Percentiles rank a stretch among this genome's conserved stretches.
Conservation (phyloP, 2,113 vertebrate species). For the human (Homo sapiens) region DNA sequence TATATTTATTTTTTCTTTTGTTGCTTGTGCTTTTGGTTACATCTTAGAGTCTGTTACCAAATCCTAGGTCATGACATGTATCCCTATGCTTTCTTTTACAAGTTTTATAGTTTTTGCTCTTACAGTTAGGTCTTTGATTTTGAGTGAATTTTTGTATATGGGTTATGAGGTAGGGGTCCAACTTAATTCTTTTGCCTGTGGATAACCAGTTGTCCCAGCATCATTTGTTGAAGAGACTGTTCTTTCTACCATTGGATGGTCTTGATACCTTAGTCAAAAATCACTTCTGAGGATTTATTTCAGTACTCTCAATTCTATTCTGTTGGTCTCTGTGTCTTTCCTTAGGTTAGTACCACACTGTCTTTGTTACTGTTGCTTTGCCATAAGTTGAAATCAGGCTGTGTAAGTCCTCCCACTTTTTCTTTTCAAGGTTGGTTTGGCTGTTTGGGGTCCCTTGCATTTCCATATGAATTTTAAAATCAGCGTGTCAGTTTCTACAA, state of each 20-base stretch:
- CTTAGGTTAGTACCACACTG: neutral
- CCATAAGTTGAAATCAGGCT: neutral
- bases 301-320: neutral
- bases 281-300: constrained; percentile 14
- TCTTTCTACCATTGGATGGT: neutral
- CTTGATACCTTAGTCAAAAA: neutral
- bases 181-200: neutral
- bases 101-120: neutral
- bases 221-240: neutral
- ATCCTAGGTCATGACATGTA: neutral
- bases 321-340: neutral
- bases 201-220: neutral
- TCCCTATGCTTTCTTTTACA: neutral
- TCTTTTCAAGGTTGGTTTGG: constrained; percentile 26
- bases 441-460: neutral
- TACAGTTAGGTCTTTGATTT: neutral
- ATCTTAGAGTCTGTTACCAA: constrained; percentile 28
- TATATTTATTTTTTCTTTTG: constrained; percentile 25
- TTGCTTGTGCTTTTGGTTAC: neutral
- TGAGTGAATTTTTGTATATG: neutral
- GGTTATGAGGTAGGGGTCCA: neutral
- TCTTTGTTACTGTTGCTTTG: neutral
- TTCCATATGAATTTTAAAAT: constrained; percentile 19
- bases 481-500: neutral
- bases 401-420: neutral